phyloP scores from a whole-genome alignment of 2,797 vertebrate species.

The Perodicticus potto region DNA sequence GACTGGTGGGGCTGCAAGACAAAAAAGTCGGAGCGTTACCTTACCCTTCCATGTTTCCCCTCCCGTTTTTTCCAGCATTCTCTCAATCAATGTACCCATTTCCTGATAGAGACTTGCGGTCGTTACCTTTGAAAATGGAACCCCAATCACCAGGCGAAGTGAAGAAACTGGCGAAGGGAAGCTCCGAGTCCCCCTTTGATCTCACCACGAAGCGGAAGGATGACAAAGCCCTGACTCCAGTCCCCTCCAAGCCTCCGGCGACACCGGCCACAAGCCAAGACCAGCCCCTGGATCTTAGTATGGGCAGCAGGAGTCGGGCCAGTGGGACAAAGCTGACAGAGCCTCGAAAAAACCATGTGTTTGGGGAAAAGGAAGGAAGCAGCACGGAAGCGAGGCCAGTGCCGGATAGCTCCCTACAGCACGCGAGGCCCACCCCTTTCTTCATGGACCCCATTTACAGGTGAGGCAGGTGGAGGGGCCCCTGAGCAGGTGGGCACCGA shows the following conservation, averaged over 20 bases:
- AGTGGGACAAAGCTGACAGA: slow-evolving; percentile 90
- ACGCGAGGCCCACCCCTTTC: slow-evolving; percentile 97
- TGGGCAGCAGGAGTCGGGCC: slow-evolving; percentile 94
- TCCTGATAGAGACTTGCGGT: slow-evolving; percentile 96
- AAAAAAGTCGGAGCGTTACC: slow-evolving; percentile 97
- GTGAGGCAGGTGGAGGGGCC: slow-evolving; percentile 87
- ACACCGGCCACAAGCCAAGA: slow-evolving; percentile 92
- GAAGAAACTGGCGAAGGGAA: slow-evolving; percentile 94
- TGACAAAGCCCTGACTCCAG: slow-evolving; percentile 91
- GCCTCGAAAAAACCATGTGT: slow-evolving; percentile 91
- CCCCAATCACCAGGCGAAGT: slow-evolving; percentile 93
- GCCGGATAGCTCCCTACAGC: slow-evolving; percentile 95
- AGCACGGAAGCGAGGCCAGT: slow-evolving; percentile 91
- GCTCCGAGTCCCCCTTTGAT: slow-evolving; percentile 96
- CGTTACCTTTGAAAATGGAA: slow-evolving; percentile 94
- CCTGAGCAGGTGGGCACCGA: too few relatives aligned
- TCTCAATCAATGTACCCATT: slow-evolving; percentile 98
- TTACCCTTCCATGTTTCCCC: slow-evolving; percentile 99
- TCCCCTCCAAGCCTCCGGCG: slow-evolving; percentile 91
- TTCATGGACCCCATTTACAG: slow-evolving; percentile 99
- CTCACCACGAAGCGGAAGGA: slow-evolving; percentile 98
- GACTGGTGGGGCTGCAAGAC: slow-evolving; percentile 97
- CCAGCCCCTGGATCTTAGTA: slow-evolving; percentile 97
- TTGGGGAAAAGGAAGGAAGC: slow-evolving; percentile 93
- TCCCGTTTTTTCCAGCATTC: slow-evolving; percentile 99